phyloP scores from a whole-genome alignment of 2,797 vertebrate species.

The Enteromius fasciolatus region DNA sequence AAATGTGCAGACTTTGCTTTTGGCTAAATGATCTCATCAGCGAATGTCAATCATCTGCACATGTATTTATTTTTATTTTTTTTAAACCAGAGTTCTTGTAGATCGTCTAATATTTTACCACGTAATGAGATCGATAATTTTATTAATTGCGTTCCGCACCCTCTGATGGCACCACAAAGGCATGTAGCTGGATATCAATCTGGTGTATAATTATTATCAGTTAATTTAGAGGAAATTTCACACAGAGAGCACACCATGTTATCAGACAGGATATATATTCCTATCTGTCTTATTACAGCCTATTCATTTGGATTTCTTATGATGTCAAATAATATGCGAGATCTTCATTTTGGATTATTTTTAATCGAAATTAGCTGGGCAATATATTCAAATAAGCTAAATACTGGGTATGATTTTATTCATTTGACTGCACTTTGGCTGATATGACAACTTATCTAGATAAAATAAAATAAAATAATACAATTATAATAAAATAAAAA shows the following conservation, averaged over 20 bases:
- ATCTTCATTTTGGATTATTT: constrained; percentile 15
- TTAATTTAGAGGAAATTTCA: constrained; percentile 48
- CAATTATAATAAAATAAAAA: too few relatives aligned
- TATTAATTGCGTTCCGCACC: constrained; percentile 48
- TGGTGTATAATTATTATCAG: constrained; percentile 45
- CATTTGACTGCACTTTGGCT: background rate
- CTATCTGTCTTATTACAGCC: constrained; percentile 32
- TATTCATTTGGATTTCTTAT: constrained; percentile 26
- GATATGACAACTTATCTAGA: background rate
- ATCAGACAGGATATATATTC: constrained; percentile 46
- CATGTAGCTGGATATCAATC: constrained; percentile 52
- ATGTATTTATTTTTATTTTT: background rate
- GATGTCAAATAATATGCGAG: constrained; percentile 27
- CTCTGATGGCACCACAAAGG: constrained; percentile 40
- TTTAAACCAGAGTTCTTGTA: constrained; percentile 24
- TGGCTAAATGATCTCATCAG: background rate
- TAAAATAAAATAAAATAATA: background rate
- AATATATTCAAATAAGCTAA: background rate
- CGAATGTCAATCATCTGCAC: background rate
- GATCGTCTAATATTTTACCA: constrained; percentile 22
- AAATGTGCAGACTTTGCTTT: constrained; percentile 8
- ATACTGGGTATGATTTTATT: background rate
- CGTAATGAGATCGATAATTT: constrained; percentile 50
- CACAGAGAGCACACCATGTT: constrained; percentile 26
- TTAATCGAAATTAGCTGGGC: background rate